Evolutionary conservation across 2,888 invertebrate genomes (phyloP).

Genomic region (Notocelia uddmanniana): DNA sequence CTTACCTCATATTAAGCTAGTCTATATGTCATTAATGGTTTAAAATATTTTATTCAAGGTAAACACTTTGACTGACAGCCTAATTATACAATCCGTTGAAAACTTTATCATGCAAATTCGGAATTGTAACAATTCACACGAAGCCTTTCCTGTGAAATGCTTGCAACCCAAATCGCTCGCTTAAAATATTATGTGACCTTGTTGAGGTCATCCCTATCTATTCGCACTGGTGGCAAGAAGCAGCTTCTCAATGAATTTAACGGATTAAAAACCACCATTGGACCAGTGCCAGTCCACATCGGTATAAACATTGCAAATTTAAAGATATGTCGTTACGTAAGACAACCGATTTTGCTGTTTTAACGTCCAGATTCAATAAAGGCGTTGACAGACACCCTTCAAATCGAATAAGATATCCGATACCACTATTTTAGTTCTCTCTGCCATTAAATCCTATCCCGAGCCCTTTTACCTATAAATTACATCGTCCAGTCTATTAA

Average conservation of each 20-base stretch:
- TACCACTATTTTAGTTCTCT: background rate
- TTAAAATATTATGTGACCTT: conserved; percentile 71
- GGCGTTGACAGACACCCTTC: conserved; percentile 23
- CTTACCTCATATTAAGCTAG: conserved; percentile 6
- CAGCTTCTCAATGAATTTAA: conserved; percentile 81
- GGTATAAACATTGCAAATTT: conserved; percentile 81
- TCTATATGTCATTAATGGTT: conserved; percentile 46
- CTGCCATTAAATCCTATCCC: background rate
- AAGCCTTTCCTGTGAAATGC: conserved; percentile 54
- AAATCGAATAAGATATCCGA: background rate
- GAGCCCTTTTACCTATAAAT: too few relatives aligned
- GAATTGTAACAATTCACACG: conserved; percentile 51
- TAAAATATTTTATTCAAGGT: conserved; percentile 44
- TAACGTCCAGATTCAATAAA: conserved; percentile 29
- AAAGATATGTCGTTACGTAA: conserved; percentile 81
- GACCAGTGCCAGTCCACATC: conserved; percentile 74
- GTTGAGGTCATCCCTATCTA: conserved; percentile 75
- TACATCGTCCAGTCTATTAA: too few relatives aligned
- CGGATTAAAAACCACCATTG: conserved; percentile 82
- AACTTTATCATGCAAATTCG: conserved; percentile 42
- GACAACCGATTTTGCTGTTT: conserved; percentile 46
- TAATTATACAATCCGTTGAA: conserved; percentile 43
- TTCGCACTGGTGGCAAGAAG: conserved; percentile 74
- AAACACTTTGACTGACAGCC: conserved; percentile 42
- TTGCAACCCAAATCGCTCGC: conserved; percentile 55